Evolutionary conservation across 1,140 invertebrate species (phyloP).

Genomic region (Sycophila sp.): DNA sequence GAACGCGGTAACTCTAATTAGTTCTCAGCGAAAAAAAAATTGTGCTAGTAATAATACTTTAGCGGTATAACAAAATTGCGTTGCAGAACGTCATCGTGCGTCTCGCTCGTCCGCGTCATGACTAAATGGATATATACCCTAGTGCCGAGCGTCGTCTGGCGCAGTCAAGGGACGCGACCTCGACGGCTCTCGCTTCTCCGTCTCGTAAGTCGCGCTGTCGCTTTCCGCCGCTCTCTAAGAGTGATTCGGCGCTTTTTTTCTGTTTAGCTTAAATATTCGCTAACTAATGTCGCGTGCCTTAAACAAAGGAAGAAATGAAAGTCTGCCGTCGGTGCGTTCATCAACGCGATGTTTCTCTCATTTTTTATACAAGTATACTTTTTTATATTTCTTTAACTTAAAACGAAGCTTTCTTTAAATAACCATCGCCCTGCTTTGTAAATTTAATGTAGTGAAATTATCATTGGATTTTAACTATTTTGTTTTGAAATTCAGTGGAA

Average conservation of each 20-base stretch:
- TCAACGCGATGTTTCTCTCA: no score
- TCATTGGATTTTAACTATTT: no score
- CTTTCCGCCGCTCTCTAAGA: conserved; percentile 9
- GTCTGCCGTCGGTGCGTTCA: no score
- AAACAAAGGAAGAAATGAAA: conserved; percentile 25
- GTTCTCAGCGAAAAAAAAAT: no score
- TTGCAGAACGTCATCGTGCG: neutral
- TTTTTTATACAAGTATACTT: no score
- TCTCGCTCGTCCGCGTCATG: neutral
- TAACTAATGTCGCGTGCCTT: conserved; percentile 2
- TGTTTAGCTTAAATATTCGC: neutral
- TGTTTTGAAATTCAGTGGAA: no score
- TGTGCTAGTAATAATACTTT: no score
- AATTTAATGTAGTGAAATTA: no score
- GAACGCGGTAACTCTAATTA: no score
- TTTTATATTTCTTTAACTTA: neutral
- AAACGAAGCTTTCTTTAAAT: conserved; percentile 7
- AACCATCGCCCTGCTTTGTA: no score
- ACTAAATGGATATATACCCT: neutral
- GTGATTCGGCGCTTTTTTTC: conserved; percentile 6
- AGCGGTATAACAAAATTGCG: conserved; percentile 18
- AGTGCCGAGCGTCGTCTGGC: conserved; percentile 7
- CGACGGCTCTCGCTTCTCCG: neutral
- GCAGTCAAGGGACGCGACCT: neutral
- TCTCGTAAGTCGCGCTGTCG: conserved; percentile 17